Evolutionary conservation across 1,140 invertebrate genomes (phyloP).

Genomic region (Trichonephila clavipes): DNA sequence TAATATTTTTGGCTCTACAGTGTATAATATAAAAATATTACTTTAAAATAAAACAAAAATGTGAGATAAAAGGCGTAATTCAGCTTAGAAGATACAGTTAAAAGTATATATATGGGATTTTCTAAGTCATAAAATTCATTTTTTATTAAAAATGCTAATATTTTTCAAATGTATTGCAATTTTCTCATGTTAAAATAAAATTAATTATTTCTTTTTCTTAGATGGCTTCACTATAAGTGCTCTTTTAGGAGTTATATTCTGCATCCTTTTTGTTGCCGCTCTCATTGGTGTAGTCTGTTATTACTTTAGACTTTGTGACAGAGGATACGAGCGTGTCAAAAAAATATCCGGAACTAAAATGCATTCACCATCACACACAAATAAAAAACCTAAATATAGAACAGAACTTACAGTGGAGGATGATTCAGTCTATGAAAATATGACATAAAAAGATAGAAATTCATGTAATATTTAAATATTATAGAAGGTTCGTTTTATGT

Average conservation of each 20-base stretch:
- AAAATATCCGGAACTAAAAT: not conserved
- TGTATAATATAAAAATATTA: too few species aligned
- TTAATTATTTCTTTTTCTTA: not conserved
- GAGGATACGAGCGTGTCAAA: conserved; percentile 33
- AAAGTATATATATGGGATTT: too few species aligned
- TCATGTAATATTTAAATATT: too few species aligned
- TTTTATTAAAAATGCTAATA: too few species aligned
- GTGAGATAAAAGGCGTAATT: too few species aligned
- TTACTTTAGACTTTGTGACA: not conserved
- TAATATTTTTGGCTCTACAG: too few species aligned
- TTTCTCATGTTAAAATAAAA: not conserved
- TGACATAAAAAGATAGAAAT: not conserved
- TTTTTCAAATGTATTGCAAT: too few species aligned
- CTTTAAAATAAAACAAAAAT: too few species aligned
- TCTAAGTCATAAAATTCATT: too few species aligned
- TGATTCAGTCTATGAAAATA: not conserved
- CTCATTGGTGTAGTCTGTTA: not conserved
- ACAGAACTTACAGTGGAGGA: conserved; percentile 3
- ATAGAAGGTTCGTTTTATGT: not conserved
- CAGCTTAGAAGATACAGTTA: too few species aligned
- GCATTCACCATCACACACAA: not conserved
- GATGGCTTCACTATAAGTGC: not conserved
- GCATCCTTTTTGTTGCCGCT: not conserved
- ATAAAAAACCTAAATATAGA: not conserved
- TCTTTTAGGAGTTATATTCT: not conserved